Evolutionary conservation across 2,888 invertebrate species (phyloP), one percentile per base, ranked within the genome.

Genomic region (Ramazzottius varieornatus): DNA sequence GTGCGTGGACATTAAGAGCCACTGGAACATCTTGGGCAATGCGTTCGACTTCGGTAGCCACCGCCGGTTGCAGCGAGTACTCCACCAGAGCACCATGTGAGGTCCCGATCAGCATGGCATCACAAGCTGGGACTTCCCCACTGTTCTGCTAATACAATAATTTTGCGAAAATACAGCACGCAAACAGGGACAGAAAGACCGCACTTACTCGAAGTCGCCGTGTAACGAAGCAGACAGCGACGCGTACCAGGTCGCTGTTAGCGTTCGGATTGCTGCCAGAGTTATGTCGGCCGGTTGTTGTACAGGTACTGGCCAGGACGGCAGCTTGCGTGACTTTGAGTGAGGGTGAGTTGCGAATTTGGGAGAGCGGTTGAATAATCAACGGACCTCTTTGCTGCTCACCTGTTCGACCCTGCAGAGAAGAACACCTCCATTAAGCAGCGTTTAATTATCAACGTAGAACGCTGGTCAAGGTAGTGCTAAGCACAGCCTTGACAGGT

Each of bases 81-180:
- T 93, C 90, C 68, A 89, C 82, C 69, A 94, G 81, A 66, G 83
- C 83, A 33, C 92, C 93, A 72, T 86, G 84, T 71, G 87, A 86
- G 63, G 88, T 86, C 83, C 91, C 85, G 32, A 92, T 82, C 75
- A 88, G 92, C 13, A 93, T 78, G n/a, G 89, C 86, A 73, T 90
- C 86, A 29, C 54, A 54, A 4, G 24, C 54, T 29, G 8, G 54
- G n/a, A 4, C 4, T 24, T 54, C 54, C 4, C 24, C 24, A 8
- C 16, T 54, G 4, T 4, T 54, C 54, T 54, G 54, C 29, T 4
- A 16, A 54, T 40, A 40, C 40, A 20, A 40, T 13, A 13, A 20
- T 20, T 40, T 40, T 40, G 20, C 8, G 8, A 13, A 40, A 8
- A 40, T 40, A 20, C 20, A 40, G 20, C 20, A 40, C 40, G 8